Evolutionary conservation across 2,888 invertebrate genomes (phyloP), one percentile per base, ranked within the genome.

Genomic region (Epinotia ramella): DNA sequence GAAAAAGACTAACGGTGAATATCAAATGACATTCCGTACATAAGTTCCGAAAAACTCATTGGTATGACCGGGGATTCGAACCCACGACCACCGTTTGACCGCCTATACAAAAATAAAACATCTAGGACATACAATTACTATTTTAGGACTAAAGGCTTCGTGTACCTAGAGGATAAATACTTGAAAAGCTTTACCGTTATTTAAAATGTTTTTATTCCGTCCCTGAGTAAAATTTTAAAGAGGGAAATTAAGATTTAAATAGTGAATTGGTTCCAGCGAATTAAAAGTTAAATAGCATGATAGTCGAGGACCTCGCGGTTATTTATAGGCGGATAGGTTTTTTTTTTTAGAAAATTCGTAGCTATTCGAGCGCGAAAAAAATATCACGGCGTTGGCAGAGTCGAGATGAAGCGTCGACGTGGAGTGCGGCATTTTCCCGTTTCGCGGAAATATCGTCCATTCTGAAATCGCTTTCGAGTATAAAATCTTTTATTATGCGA

Each of bases 401-500:
- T 84, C 80, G 85, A 85, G 86, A 87, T 81, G 88, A 85, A 85
- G 85, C 87, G 83, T 80, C 84, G 81, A 83, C 83, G 84, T 83
- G 78, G 83, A 87, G 84, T 83, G 84, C 85, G 81, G 85, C 84
- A 84, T 87, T 88, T 87, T 84, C 84, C 80, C 87, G 84, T 84
- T 88, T 82, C 84, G 86, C 87, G 89, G 89, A 91, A 91, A 91
- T 91, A 92, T 90, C 88, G 89, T 87, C 89, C 89, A 86, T 92
- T 91, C 82, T 87, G 86, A 89, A 93, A 93, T 92, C 91, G 90
- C 85, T 91, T 92, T 90, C 88, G 86, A 91, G 89, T 91, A 90
- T 89, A 92, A 92, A 93, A 91, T 93, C 93, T 93, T 93, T 94
- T 94, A 92, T 93, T 93, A 93, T 91, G 89, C 89, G 88, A 91